Conservation (phyloP, 2,888 invertebrate species). For the Rhagophthalmus giganteus region DNA sequence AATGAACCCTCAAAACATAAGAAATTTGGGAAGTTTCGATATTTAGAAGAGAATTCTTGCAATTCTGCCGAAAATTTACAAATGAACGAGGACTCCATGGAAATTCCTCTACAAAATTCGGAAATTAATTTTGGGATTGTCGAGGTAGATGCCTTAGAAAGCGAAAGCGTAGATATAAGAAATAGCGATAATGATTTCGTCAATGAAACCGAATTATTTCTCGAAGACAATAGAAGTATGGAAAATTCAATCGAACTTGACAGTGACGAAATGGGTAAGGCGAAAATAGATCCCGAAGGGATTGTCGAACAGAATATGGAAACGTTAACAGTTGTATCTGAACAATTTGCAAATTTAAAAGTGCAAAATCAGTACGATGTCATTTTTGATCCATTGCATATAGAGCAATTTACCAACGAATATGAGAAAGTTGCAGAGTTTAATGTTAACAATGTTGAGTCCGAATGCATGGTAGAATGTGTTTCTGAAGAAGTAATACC, state of each 20-base stretch:
- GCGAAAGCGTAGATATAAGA: too few species aligned
- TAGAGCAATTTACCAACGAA: too few species aligned
- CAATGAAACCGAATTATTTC: neutral
- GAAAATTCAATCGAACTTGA: too few species aligned
- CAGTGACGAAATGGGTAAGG: too few species aligned
- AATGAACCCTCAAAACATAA: slow-evolving; percentile 50
- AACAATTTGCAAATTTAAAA: slow-evolving; percentile 11
- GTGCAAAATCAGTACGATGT: neutral
- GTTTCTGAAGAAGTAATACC: slow-evolving; percentile 38
- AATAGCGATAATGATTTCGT: too few species aligned
- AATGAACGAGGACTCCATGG: too few species aligned
- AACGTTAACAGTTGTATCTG: slow-evolving; percentile 17
- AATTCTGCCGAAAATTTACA: slow-evolving; percentile 1
- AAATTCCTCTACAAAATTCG: too few species aligned
- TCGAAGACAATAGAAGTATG: neutral
- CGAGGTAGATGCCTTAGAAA: too few species aligned
- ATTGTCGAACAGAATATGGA: slow-evolving; percentile 3
- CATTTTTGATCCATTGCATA: neutral
- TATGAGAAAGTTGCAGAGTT: slow-evolving; percentile 3
- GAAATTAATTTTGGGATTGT: too few species aligned
- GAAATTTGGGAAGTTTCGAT: slow-evolving; percentile 63
- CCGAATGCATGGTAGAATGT: slow-evolving; percentile 41
- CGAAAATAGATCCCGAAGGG: too few species aligned
- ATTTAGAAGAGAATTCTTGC: slow-evolving; percentile 41
- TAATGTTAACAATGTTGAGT: slow-evolving; percentile 8